A percentile compares a stretch with the other conserved stretches of the same genome.
Conservation (phyloP, 2,888 invertebrate genomes). For the Tineola bisselliella region DNA sequence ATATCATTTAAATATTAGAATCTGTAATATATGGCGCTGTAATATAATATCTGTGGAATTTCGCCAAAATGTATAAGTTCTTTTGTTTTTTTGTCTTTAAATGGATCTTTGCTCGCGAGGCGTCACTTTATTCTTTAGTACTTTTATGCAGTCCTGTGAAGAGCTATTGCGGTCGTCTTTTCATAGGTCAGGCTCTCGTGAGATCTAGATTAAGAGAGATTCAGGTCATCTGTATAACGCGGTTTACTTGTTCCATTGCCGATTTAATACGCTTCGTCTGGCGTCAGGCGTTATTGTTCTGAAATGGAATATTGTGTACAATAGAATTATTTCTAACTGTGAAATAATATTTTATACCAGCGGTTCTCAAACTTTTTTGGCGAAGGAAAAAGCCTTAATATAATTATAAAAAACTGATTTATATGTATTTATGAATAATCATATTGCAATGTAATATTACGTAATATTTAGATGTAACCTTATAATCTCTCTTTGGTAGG, state of each 20-base stretch:
- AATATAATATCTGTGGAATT: neutral
- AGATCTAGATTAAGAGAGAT: neutral
- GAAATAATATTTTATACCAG: too few species aligned
- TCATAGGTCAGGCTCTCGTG: neutral
- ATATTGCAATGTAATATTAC: too few species aligned
- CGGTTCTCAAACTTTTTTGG: too few species aligned
- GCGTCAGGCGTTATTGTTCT: too few species aligned
- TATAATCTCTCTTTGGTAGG: too few species aligned
- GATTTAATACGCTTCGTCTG: neutral
- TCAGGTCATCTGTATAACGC: neutral
- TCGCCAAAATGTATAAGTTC: neutral
- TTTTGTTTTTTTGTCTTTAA: neutral
- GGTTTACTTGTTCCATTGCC: neutral
- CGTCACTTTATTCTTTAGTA: neutral
- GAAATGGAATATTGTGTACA: too few species aligned
- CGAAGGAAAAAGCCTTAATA: too few species aligned
- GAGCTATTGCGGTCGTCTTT: constrained; percentile 2
- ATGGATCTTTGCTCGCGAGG: neutral
- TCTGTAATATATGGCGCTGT: neutral
- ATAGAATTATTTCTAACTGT: too few species aligned
- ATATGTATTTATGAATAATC: too few species aligned
- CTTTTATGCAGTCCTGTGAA: neutral
- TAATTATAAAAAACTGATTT: too few species aligned
- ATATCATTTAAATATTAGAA: too few species aligned
- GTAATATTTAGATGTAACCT: too few species aligned